Percentiles rank a stretch among this genome's conserved stretches.
phyloP scores from a whole-genome alignment of 2,888 invertebrate species.

The Nemurella pictetii region DNA sequence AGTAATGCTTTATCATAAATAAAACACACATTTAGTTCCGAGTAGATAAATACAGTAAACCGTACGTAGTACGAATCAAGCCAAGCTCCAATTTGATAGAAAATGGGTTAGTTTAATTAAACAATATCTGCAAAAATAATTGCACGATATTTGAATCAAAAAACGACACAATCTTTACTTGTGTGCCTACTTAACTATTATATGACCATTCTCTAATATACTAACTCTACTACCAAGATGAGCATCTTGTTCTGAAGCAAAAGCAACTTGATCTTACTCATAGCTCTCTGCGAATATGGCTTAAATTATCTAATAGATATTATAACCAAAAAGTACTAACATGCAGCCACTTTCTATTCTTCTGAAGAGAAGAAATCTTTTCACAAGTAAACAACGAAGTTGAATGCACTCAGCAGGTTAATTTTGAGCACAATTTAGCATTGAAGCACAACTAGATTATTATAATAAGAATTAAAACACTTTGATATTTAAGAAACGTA shows the following conservation, averaged over 20 bases:
- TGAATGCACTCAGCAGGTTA: background rate
- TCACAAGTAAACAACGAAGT: background rate
- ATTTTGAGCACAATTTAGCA: slow-evolving; percentile 1
- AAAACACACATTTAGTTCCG: background rate
- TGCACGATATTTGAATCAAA: slow-evolving; percentile 10
- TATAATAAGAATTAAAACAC: background rate
- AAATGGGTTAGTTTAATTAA: background rate
- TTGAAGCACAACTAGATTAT: slow-evolving; percentile 6
- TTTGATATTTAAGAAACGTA: background rate
- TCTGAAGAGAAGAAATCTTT: background rate
- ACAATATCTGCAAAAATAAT: background rate
- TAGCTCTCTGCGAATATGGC: background rate
- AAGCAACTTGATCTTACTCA: background rate
- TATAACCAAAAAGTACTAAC: background rate
- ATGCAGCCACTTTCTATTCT: background rate
- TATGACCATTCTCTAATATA: background rate
- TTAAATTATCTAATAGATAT: background rate
- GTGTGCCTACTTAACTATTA: slow-evolving; percentile 32
- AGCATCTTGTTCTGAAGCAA: background rate
- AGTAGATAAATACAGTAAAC: background rate
- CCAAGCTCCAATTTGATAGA: background rate
- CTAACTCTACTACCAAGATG: background rate
- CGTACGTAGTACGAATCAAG: background rate
- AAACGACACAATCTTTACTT: slow-evolving; percentile 35
- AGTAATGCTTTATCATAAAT: background rate